A percentile compares a stretch with the other conserved stretches of the same genome.
Conservation (phyloP, 2,113 vertebrate species). For the Eulacestoma nigropectus region DNA sequence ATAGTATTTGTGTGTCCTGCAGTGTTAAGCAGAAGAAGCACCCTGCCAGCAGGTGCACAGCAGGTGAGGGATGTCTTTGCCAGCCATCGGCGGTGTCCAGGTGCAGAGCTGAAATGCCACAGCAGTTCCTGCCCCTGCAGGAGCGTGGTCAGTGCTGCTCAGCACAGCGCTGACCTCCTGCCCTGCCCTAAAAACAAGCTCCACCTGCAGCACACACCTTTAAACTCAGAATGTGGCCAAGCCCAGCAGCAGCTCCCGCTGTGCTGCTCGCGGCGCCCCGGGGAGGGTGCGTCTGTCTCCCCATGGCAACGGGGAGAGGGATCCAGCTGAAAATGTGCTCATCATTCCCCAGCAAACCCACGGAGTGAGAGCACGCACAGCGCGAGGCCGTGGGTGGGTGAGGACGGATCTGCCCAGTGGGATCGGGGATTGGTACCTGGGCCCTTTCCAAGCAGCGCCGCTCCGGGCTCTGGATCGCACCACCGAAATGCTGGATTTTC, state of each 20-base stretch:
- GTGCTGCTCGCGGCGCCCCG: background rate
- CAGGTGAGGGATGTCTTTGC: background rate
- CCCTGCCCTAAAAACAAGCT: background rate
- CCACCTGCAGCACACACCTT: background rate
- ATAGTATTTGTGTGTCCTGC: background rate
- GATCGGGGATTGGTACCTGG: background rate
- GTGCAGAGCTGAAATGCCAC: background rate
- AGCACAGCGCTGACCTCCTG: background rate
- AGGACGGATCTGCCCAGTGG: background rate
- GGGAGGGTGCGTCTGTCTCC: background rate
- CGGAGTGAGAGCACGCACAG: background rate
- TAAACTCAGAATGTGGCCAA: background rate
- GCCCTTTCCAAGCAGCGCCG: background rate
- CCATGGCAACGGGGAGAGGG: background rate
- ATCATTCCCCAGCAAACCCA: background rate
- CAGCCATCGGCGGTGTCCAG: fast-evolving
- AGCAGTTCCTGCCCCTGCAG: background rate
- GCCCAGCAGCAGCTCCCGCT: background rate
- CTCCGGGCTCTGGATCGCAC: background rate
- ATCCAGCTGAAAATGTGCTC: background rate
- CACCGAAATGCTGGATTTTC: background rate
- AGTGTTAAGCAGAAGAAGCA: background rate
- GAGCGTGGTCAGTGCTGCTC: fast-evolving
- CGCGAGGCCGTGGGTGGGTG: slow-evolving; percentile 2
- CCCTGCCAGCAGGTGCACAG: background rate